These are phyloP conservation scores for Cosmopolites sordidus DNA, from an alignment of 2,888 invertebrate genomes.

Conservation along the genomic window DNA sequence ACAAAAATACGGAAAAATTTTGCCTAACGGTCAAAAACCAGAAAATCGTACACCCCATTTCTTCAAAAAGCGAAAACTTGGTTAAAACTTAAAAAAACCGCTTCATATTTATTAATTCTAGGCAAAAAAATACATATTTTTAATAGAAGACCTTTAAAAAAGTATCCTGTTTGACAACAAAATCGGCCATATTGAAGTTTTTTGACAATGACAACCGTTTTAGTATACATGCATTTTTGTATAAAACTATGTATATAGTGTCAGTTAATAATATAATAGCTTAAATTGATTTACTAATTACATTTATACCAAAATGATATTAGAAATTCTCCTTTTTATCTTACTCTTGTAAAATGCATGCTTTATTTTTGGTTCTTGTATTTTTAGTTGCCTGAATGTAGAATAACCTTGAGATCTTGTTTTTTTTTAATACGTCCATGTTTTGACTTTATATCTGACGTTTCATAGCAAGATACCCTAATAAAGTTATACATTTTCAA, in stretches of 20 bases:
- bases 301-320: too few relatives aligned
- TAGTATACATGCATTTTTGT: too few relatives aligned
- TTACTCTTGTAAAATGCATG: too few relatives aligned
- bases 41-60: too few relatives aligned
- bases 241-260: too few relatives aligned
- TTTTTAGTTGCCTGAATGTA: background rate
- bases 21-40: background rate
- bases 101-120: background rate
- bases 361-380: too few relatives aligned
- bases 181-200: conserved; percentile 11
- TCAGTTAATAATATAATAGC: too few relatives aligned
- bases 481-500: conserved; percentile 2
- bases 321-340: too few relatives aligned
- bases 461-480: background rate
- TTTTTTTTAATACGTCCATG: conserved; percentile 5
- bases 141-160: conserved; percentile 5
- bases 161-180: conserved; percentile 13
- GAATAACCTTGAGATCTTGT: background rate
- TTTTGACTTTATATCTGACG: conserved; percentile 11
- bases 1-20: background rate
- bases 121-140: background rate
- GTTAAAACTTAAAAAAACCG: background rate
- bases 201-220: background rate
- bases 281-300: too few relatives aligned
- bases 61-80: too few relatives aligned